These are phyloP conservation scores for Fulmarus glacialis DNA, from an alignment of 2,113 vertebrate genomes.

Conservation along the genomic window DNA sequence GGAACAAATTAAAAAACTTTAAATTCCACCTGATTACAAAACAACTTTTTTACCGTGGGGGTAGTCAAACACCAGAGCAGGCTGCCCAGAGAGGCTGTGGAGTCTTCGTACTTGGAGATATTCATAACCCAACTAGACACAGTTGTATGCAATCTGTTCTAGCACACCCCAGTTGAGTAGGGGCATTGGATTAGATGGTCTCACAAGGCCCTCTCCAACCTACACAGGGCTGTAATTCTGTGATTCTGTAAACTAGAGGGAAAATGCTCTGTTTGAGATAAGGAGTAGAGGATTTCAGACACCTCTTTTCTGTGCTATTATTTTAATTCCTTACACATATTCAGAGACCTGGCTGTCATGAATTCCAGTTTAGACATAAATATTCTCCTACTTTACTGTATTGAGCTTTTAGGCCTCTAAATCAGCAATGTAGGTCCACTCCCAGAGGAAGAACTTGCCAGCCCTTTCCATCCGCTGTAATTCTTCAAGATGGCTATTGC, in stretches of 20 bases:
- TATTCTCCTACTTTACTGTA: background rate
- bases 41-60: background rate
- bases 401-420: background rate
- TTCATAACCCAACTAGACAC: background rate
- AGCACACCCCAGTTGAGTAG: background rate
- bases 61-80: background rate
- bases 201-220: background rate
- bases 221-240: background rate
- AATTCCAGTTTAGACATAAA: background rate
- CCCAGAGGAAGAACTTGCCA: background rate
- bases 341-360: background rate
- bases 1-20: background rate
- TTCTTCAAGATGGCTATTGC: background rate
- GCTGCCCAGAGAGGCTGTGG: background rate
- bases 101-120: background rate
- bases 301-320: background rate
- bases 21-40: background rate
- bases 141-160: background rate
- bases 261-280: background rate
- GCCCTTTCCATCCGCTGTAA: background rate
- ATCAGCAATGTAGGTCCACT: background rate
- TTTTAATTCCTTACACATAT: background rate
- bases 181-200: background rate
- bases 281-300: background rate
- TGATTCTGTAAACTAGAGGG: background rate